phyloP scores from a whole-genome alignment of 2,113 vertebrate genomes.

The Heliornis fulica region DNA sequence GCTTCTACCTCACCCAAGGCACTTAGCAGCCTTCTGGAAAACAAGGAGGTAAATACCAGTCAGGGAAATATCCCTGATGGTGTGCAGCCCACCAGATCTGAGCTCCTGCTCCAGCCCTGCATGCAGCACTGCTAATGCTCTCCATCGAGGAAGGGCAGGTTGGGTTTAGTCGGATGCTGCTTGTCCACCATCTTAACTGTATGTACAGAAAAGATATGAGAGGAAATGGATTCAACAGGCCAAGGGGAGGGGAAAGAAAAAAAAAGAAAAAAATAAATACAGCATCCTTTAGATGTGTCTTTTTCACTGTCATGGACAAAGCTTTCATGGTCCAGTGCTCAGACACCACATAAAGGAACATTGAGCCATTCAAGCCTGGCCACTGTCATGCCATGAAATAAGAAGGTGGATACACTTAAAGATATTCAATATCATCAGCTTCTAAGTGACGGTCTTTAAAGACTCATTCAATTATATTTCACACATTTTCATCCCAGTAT shows the following conservation, averaged over 20 bases:
- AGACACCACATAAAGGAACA: not conserved
- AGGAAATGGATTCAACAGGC: not conserved
- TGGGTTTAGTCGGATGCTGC: not conserved
- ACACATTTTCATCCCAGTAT: not conserved
- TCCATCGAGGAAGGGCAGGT: not conserved
- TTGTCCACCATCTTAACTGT: not conserved
- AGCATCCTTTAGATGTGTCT: not conserved
- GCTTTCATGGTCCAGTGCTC: not conserved
- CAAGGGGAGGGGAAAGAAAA: not conserved
- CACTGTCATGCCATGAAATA: not conserved
- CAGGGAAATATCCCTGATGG: accelerated
- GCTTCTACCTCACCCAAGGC: not conserved
- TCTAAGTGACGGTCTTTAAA: not conserved
- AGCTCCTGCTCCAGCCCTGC: not conserved
- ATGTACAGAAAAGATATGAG: not conserved
- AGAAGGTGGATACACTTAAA: not conserved
- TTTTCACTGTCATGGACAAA: not conserved
- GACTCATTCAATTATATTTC: not conserved
- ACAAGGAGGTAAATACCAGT: not conserved
- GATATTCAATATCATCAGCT: not conserved
- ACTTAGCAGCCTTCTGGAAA: not conserved
- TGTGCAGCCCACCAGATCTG: accelerated
- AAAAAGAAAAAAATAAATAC: not conserved
- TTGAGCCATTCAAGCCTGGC: not conserved
- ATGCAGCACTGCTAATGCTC: not conserved